These are phyloP conservation scores for Homarus americanus DNA, from an alignment of 1,140 invertebrate species.

Conservation along the genomic window DNA sequence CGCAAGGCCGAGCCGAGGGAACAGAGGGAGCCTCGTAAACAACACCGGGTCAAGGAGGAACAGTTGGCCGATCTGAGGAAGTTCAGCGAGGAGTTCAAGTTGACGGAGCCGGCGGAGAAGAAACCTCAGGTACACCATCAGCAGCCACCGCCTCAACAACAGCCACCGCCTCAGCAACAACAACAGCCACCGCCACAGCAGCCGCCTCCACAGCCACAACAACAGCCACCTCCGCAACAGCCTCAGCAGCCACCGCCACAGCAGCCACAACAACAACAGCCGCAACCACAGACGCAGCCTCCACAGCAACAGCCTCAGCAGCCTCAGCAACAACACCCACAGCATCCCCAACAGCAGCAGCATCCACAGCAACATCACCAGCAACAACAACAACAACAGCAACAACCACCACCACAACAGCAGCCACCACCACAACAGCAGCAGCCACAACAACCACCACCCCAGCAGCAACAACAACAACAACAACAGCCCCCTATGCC, in stretches of 20 bases:
- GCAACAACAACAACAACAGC: slow-evolving; percentile 27
- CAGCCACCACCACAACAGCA: slow-evolving; percentile 12
- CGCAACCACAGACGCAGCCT: not conserved
- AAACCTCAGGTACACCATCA: slow-evolving; percentile 33
- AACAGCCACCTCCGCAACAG: slow-evolving; percentile 13
- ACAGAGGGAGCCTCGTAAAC: slow-evolving; percentile 60
- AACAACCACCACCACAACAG: slow-evolving; percentile 19
- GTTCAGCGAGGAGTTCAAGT: slow-evolving; percentile 82
- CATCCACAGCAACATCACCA: slow-evolving; percentile 5
- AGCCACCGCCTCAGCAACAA: slow-evolving; percentile 5
- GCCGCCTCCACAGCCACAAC: not conserved
- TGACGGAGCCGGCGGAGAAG: slow-evolving; percentile 78
- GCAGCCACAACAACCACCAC: slow-evolving; percentile 21
- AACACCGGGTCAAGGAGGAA: slow-evolving; percentile 76
- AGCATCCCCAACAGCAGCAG: slow-evolving; percentile 47
- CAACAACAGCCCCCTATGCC: slow-evolving; percentile 34
- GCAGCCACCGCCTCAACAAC: not conserved
- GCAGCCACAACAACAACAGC: slow-evolving; percentile 38
- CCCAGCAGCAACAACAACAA: slow-evolving; percentile 33
- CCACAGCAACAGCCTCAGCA: slow-evolving; percentile 25
- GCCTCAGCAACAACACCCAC: slow-evolving; percentile 20
- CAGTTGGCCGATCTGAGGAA: slow-evolving; percentile 81
- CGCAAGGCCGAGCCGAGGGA: slow-evolving; percentile 61
- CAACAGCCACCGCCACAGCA: not conserved
- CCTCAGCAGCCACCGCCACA: slow-evolving; percentile 6